A percentile compares a stretch with the other conserved stretches of the same genome.
phyloP scores from a whole-genome alignment of 2,888 invertebrate species.

The Tiliacea aurago region DNA sequence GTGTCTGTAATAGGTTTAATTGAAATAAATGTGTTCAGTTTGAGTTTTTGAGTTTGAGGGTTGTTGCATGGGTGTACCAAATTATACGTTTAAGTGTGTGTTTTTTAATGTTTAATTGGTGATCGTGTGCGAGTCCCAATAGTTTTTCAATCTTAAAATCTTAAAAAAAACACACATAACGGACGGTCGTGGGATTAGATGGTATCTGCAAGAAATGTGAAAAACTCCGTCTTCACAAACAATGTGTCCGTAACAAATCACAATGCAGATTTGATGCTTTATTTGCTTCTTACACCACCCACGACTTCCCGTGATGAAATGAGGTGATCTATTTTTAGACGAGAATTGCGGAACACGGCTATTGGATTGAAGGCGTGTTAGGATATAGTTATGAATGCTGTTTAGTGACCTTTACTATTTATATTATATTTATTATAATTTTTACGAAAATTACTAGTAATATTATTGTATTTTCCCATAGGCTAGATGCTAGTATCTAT shows the following conservation, averaged over 20 bases:
- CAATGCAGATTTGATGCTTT: constrained; percentile 34
- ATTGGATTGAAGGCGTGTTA: constrained; percentile 8
- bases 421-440: not conserved
- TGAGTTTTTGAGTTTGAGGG: too few species aligned
- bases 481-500: too few species aligned
- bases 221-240: not conserved
- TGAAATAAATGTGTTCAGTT: too few species aligned
- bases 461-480: not conserved
- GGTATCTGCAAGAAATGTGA: not conserved
- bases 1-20: too few species aligned
- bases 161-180: too few species aligned
- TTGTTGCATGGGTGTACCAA: not conserved
- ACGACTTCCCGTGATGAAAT: constrained; percentile 52
- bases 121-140: too few species aligned
- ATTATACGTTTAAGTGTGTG: too few species aligned
- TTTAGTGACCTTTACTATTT: constrained; percentile 10
- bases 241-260: constrained; percentile 13
- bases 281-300: constrained; percentile 40
- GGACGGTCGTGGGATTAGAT: not conserved
- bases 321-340: constrained; percentile 54
- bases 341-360: constrained; percentile 17
- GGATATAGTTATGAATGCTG: constrained; percentile 3
- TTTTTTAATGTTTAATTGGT: too few species aligned
- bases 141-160: too few species aligned
- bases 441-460: too few species aligned